Base-by-base conservation (phyloP, 2,888 invertebrate genomes). In the Folsomia manolachei region DNA sequence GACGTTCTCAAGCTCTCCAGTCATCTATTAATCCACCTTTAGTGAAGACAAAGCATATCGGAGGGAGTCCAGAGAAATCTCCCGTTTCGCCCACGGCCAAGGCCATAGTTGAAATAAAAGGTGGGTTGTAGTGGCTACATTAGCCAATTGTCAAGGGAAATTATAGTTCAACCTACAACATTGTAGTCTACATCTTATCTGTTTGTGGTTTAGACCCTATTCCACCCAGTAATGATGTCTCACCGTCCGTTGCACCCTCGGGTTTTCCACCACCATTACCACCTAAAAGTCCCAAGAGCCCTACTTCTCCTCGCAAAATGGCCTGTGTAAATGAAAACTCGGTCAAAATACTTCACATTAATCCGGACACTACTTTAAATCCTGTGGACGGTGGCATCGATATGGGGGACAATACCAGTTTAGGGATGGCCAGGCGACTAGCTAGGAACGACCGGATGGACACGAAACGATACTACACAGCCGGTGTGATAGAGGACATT, bases 11-110 rank as follows among this genome's bases (percentile, higher is more conserved):
- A 70, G 82, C 82, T n/a, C 79, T 82, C 4, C 79, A 81, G 14
- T 82, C 82, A 62, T 81, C 82, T 14, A 79, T 81, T 19, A 83
- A 93, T 83, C 94, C 93, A 73, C 93, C 93, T 9, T 86, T 94
- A 69, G 86, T 90, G 67, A 94, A 93, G 84, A 91, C 92, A 81
- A 88, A 92, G 66, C 81, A 82, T 67, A 77, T 79, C 23, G 73
- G 74, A 26, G 4, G 39, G 14, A 79, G 80, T 66, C 78, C 80
- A 18, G 80, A 79, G 64, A 80, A 78, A 66, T 62, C 74, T 61
- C 61, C 75, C 7, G 67, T 63, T 23, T 26, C 52, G 4, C 63
- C 25, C 53, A 60, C 52, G 11, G 81, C 83, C 53, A 60, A 26
- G 11, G 81, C 83, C 85, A 85, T 86, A 27, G 86, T 86, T 71